A percentile compares a stretch with the other conserved stretches of the same genome.
These are phyloP conservation scores for Holcopasites calliopsidis DNA, from an alignment of 1,140 invertebrate species.

Conservation along the genomic window DNA sequence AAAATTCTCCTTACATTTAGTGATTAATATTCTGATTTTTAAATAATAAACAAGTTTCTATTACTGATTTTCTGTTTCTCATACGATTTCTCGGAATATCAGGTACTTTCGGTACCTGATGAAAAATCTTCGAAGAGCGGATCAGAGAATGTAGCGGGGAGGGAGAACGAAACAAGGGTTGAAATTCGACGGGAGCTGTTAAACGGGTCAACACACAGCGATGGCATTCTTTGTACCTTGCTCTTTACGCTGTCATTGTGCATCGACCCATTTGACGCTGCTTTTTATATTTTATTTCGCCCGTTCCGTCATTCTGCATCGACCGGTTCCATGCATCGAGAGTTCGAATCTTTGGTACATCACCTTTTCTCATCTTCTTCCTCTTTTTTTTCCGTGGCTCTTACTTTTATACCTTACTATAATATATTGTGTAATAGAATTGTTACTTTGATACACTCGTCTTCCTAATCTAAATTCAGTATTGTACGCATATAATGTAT, in stretches of 20 bases:
- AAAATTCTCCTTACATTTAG: too few relatives aligned
- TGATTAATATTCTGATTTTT: too few relatives aligned
- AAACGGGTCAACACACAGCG: conserved; percentile 16
- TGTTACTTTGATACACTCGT: too few relatives aligned
- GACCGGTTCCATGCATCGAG: background rate
- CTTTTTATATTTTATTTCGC: conserved; percentile 13
- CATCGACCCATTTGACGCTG: conserved; percentile 2
- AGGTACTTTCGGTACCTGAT: background rate
- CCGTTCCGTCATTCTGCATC: background rate
- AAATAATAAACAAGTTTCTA: too few relatives aligned
- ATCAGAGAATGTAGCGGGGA: too few relatives aligned
- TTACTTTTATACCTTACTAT: background rate
- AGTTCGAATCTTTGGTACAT: background rate
- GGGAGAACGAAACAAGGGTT: background rate
- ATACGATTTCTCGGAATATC: too few relatives aligned
- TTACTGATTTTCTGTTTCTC: too few relatives aligned
- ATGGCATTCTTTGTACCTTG: background rate
- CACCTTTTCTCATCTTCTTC: background rate
- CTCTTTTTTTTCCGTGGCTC: background rate
- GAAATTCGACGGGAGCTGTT: conserved; percentile 13
- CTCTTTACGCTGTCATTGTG: conserved; percentile 15
- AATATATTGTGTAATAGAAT: too few relatives aligned
- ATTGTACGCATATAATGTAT: too few relatives aligned
- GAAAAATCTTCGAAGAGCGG: background rate
- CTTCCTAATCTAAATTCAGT: too few relatives aligned